Percentiles rank a stretch among this genome's conserved stretches.
Conservation (phyloP, 1,140 invertebrate species). For the Vanessa atalanta region DNA sequence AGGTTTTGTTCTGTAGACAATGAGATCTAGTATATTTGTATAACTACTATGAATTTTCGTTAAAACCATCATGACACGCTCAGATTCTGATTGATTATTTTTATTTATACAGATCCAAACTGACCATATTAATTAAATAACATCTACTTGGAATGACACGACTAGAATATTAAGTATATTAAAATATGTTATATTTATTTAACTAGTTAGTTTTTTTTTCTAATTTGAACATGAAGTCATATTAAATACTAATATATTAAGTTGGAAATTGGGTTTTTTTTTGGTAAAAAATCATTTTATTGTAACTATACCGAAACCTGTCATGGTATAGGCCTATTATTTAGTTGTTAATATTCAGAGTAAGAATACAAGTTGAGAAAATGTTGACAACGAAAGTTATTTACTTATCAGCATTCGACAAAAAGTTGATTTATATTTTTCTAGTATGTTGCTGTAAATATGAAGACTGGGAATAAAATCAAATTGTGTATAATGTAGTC, state of each 20-base stretch:
- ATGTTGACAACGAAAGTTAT: constrained; percentile 25
- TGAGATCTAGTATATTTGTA: no score
- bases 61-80: no score
- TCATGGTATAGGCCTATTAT: background rate
- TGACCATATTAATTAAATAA: background rate
- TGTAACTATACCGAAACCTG: no score
- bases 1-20: no score
- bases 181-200: constrained; percentile 12
- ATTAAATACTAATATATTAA: constrained; percentile 11
- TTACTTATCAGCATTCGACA: constrained; percentile 9
- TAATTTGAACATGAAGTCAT: constrained; percentile 2
- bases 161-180: constrained; percentile 6
- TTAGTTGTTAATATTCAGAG: no score
- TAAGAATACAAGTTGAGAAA: background rate
- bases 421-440: constrained; percentile 15
- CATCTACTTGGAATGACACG: background rate
- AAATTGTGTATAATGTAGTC: constrained; percentile 4
- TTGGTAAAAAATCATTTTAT: background rate
- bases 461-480: constrained; percentile 13
- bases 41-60: no score
- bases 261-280: constrained; percentile 1
- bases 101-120: no score
- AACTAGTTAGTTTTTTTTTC: constrained; percentile 10
- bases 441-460: constrained; percentile 19
- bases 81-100: no score